Conservation (phyloP, 1,140 invertebrate genomes). For the Polypedilum vanderplanki region DNA sequence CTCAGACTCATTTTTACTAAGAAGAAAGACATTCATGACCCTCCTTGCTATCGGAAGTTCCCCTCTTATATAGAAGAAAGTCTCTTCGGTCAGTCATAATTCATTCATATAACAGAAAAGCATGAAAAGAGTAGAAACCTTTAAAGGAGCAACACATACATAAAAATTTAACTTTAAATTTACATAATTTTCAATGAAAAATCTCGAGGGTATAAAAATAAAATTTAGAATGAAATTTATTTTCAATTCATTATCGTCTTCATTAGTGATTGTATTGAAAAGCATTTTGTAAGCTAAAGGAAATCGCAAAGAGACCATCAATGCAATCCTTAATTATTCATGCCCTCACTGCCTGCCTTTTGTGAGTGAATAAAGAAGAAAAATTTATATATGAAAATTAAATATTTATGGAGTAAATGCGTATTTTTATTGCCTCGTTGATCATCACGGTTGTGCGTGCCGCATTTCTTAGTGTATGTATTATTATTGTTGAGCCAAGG, state of each 20-base stretch:
- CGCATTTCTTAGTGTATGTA: neutral
- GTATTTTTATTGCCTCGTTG: conserved; percentile 17
- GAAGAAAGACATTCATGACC: neutral
- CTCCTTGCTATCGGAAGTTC: neutral
- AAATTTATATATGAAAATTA: too few relatives aligned
- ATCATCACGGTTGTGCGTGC: conserved; percentile 10
- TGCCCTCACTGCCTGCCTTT: too few relatives aligned
- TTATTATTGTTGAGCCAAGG: neutral
- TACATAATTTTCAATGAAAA: neutral
- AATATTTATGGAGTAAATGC: neutral
- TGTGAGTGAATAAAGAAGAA: too few relatives aligned
- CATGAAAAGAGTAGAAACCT: neutral
- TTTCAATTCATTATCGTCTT: neutral
- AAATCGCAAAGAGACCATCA: too few relatives aligned
- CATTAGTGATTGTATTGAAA: too few relatives aligned
- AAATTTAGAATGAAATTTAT: neutral
- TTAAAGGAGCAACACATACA: neutral
- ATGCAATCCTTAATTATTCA: too few relatives aligned
- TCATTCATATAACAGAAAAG: conserved; percentile 19
- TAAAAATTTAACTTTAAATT: neutral
- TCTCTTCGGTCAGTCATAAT: neutral
- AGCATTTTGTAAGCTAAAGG: too few relatives aligned
- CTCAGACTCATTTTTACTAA: neutral
- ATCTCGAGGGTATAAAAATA: neutral
- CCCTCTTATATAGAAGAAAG: neutral